Evolutionary conservation across 1,140 invertebrate genomes (phyloP).

Genomic region (Tetranychus cinnabarinus): DNA sequence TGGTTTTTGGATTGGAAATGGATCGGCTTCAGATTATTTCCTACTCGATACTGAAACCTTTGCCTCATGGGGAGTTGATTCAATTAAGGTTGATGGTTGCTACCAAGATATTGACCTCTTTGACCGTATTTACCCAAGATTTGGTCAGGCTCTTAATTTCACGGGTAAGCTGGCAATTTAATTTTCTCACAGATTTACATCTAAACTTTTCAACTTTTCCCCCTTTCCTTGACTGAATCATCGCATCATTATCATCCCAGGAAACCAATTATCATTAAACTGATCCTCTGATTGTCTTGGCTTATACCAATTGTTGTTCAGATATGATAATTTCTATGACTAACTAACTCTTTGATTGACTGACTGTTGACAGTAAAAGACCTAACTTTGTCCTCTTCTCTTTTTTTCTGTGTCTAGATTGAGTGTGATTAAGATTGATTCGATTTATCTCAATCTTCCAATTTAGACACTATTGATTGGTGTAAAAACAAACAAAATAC

Average conservation of each 20-base stretch:
- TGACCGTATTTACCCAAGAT: conserved; percentile 6
- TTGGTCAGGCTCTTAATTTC: neutral
- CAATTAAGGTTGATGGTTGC: conserved; percentile 7
- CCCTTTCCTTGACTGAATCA: too few relatives aligned
- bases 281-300: too few relatives aligned
- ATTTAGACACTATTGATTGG: neutral
- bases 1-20: conserved; percentile 26
- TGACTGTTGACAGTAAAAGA: neutral
- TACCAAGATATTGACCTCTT: neutral
- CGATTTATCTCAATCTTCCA: neutral
- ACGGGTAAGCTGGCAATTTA: conserved; percentile 10
- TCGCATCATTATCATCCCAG: too few relatives aligned
- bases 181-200: too few relatives aligned
- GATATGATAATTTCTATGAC: neutral
- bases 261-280: too few relatives aligned
- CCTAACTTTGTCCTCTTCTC: neutral
- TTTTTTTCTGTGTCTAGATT: too few relatives aligned
- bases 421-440: too few relatives aligned
- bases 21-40: conserved; percentile 25
- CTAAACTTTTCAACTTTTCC: too few relatives aligned
- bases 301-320: neutral
- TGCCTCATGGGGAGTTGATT: conserved; percentile 23
- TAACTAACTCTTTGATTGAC: neutral
- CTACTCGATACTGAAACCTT: conserved; percentile 30
- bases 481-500: neutral